Conservation (phyloP, 2,888 invertebrate genomes). For the Halictus quadricinctus region DNA sequence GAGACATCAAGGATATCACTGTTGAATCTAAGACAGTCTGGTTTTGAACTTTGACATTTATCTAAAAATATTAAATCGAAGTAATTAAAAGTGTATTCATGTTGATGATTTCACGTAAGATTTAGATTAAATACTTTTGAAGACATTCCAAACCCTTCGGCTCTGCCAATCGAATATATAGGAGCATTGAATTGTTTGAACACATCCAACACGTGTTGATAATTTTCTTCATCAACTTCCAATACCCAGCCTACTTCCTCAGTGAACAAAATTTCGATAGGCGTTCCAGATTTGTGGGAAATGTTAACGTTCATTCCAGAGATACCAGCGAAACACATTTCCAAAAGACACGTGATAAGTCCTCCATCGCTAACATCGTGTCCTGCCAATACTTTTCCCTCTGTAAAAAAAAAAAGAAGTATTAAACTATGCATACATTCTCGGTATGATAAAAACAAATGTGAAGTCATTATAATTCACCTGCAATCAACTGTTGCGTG, state of each 20-base stretch:
- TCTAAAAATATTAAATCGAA: conserved; percentile 67
- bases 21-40: conserved; percentile 85
- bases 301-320: conserved; percentile 89
- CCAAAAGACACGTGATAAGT: conserved; percentile 92
- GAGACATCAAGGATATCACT: conserved; percentile 88
- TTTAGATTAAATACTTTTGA: conserved; percentile 83
- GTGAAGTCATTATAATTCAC: conserved; percentile 81
- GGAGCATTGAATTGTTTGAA: conserved; percentile 86
- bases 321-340: conserved; percentile 98
- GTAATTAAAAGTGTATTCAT: not conserved
- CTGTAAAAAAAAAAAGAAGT: conserved; percentile 79
- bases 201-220: conserved; percentile 85
- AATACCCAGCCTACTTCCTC: conserved; percentile 95
- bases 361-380: conserved; percentile 99
- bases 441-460: not conserved
- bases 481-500: conserved; percentile 92
- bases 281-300: conserved; percentile 83
- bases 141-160: conserved; percentile 87
- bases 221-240: conserved; percentile 86
- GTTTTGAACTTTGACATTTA: conserved; percentile 86
- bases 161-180: conserved; percentile 87
- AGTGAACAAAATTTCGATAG: conserved; percentile 89
- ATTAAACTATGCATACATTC: not conserved
- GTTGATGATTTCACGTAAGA: not conserved
- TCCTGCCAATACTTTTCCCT: conserved; percentile 89